Conservation (phyloP, 1,140 invertebrate genomes). For the Hylaeus anthracinus region DNA sequence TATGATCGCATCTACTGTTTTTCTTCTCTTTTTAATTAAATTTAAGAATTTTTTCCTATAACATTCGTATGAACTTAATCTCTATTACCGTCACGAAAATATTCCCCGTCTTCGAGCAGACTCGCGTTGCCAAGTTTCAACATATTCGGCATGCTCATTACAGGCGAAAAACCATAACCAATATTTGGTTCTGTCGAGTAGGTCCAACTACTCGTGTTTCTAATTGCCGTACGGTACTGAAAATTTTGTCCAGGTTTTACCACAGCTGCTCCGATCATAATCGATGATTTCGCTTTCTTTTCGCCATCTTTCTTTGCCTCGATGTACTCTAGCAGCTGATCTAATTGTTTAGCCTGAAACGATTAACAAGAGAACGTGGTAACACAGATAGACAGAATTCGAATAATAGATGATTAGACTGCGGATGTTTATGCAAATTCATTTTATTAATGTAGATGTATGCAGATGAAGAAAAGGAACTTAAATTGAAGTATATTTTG, state of each 20-base stretch:
- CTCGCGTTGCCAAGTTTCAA: not conserved
- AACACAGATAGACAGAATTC: not conserved
- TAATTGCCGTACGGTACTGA: slow-evolving; percentile 28
- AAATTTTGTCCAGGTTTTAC: not conserved
- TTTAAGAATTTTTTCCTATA: too few species aligned
- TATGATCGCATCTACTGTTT: too few species aligned
- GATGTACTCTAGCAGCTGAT: slow-evolving; percentile 56
- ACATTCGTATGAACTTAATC: too few species aligned
- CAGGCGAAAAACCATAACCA: not conserved
- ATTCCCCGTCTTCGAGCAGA: not conserved
- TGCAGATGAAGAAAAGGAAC: too few species aligned
- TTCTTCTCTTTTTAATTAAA: too few species aligned
- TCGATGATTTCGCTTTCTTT: slow-evolving; percentile 15
- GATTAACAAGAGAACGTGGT: not conserved
- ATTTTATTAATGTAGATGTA: too few species aligned
- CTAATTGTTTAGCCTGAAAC: slow-evolving; percentile 53
- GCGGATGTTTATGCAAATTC: too few species aligned
- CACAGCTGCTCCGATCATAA: not conserved
- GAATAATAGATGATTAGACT: too few species aligned
- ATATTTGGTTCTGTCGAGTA: not conserved
- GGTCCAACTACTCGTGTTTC: slow-evolving; percentile 31
- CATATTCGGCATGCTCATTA: not conserved
- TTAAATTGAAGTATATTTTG: too few species aligned
- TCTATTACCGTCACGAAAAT: slow-evolving; percentile 13
- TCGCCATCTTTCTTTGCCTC: slow-evolving; percentile 50